Evolutionary conservation across 2,113 vertebrate species (phyloP).

Genomic region (Elephas maximus): DNA sequence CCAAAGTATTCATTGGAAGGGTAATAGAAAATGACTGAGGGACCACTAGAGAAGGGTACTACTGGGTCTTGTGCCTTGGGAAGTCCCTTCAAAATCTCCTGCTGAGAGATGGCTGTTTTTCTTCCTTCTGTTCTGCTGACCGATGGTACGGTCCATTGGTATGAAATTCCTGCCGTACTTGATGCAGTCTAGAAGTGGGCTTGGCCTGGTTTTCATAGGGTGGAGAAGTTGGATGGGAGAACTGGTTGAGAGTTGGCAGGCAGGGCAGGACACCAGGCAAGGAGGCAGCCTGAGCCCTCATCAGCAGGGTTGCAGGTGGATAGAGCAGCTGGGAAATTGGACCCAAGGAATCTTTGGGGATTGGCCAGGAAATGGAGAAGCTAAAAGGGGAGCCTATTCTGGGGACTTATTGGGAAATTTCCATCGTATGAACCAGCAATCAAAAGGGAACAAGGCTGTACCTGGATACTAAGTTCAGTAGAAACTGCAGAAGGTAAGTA

Average conservation of each 20-base stretch:
- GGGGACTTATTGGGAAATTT: background rate
- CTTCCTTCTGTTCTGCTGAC: background rate
- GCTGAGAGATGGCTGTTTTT: background rate
- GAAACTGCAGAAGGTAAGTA: background rate
- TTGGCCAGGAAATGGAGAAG: constrained; percentile 44
- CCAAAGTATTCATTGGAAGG: background rate
- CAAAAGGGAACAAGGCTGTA: background rate
- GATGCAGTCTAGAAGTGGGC: constrained; percentile 62
- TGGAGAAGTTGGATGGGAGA: background rate
- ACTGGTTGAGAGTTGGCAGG: background rate
- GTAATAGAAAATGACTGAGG: background rate
- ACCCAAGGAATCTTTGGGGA: constrained; percentile 31
- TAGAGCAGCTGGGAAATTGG: constrained; percentile 60
- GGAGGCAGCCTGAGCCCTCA: constrained; percentile 21
- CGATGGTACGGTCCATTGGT: background rate
- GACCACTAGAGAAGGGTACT: background rate
- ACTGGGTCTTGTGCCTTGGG: rapidly evolving
- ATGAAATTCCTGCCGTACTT: constrained; percentile 53
- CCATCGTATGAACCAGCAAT: background rate
- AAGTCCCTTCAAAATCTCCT: background rate
- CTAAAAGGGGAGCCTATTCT: background rate
- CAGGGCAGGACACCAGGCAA: background rate
- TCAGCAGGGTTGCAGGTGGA: constrained; percentile 4
- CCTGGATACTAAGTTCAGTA: background rate
- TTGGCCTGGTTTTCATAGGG: constrained; percentile 60